phyloP scores from a whole-genome alignment of 2,113 vertebrate species.

The Cromileptes altivelis region DNA sequence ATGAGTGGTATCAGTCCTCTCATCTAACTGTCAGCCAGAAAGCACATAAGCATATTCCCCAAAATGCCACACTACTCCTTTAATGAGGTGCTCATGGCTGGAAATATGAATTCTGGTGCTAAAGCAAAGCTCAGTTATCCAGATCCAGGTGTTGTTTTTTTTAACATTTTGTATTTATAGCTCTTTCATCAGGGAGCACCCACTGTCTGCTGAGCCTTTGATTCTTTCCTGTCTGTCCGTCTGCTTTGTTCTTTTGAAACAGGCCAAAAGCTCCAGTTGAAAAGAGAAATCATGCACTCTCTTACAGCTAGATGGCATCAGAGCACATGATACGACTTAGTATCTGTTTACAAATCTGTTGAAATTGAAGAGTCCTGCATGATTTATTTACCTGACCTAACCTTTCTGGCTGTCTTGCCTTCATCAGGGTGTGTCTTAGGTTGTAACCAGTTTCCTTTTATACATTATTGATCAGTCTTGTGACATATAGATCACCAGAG shows the following conservation, averaged over 20 bases:
- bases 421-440: not conserved
- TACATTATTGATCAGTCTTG: not conserved
- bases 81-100: not conserved
- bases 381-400: not conserved
- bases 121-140: not conserved
- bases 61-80: not conserved
- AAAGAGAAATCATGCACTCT: not conserved
- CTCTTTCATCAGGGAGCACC: not conserved
- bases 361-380: not conserved
- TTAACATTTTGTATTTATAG: not conserved
- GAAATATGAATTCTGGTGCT: not conserved
- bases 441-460: not conserved
- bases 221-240: not conserved
- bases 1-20: not conserved
- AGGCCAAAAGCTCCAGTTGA: not conserved
- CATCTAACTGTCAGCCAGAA: not conserved
- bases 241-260: not conserved
- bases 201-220: not conserved
- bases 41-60: not conserved
- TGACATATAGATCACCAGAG: not conserved
- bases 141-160: not conserved
- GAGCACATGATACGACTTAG: not conserved
- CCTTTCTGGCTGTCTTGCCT: not conserved
- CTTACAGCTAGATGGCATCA: not conserved
- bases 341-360: slow-evolving; percentile 6